These are phyloP conservation scores for Egretta garzetta DNA, from an alignment of 2,113 vertebrate species.

Conservation along the genomic window DNA sequence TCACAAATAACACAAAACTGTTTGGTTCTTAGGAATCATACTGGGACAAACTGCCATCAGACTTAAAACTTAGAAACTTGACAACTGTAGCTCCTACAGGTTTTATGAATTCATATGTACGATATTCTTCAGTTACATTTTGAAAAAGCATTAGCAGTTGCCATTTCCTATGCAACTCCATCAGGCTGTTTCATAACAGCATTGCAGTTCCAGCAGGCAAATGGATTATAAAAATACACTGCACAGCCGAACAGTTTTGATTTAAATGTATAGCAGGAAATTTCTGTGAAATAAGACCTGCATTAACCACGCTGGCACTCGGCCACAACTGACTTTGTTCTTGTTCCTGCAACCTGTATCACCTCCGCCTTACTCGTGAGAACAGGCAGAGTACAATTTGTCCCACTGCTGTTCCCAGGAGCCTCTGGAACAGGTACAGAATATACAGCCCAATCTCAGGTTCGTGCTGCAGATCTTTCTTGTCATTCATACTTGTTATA, in stretches of 20 bases:
- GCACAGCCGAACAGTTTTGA: neutral
- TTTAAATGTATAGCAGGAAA: neutral
- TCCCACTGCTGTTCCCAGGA: neutral
- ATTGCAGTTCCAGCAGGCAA: neutral
- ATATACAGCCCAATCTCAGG: neutral
- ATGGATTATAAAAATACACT: neutral
- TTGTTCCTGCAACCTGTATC: neutral
- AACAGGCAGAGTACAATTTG: neutral
- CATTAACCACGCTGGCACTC: neutral
- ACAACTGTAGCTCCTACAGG: neutral
- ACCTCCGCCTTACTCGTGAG: neutral
- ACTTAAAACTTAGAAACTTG: neutral
- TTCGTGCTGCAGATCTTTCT: neutral
- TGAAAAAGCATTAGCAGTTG: neutral
- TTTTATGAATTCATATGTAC: neutral
- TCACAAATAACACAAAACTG: neutral
- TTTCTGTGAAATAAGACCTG: neutral
- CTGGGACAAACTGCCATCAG: neutral
- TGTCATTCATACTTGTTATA: neutral
- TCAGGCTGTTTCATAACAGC: neutral
- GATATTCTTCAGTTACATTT: neutral
- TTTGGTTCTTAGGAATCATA: neutral
- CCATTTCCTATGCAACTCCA: neutral
- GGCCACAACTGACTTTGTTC: neutral
- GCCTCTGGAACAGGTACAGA: neutral